Base-by-base conservation (phyloP, 2,797 vertebrate species). In the Erpetoichthys calabaricus region DNA sequence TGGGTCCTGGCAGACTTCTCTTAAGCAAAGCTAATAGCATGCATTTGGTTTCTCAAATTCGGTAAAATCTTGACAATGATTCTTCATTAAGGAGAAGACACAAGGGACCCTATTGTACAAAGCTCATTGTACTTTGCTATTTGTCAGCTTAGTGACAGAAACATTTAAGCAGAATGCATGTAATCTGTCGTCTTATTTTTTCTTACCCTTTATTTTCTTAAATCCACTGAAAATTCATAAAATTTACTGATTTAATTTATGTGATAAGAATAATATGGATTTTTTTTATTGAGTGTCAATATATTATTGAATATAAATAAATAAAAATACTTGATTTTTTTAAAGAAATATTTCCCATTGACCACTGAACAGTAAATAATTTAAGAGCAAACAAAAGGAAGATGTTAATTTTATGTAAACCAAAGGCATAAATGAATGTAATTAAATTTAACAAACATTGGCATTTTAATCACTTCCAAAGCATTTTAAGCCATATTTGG, bases 381-480 rank as follows among this genome's bases (percentile, higher is more conserved):
- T 66, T 63, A 63, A 54, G 45, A 67, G 59, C 73, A 72, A 77
- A 73, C 56, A 60, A 64, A 50, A 56, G 62, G 10, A 51, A 60
- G 56, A 61, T 57, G 61, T 63, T 63, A 62, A 54, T 7, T 62
- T 67, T 59, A 54, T 68, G 64, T 75, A 65, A 73, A 72, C 60
- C 66, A 65, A 62, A 60, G 60, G 62, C 62, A 65, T 70, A 67
- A 63, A 60, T 57, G 45, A 25, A 53, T 61, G 60, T 67, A 65
- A 67, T 70, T 69, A 65, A 66, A 59, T 68, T 53, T 62, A 70
- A 71, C 57, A 65, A 62, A 59, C 63, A 58, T 44, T 64, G 64
- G 58, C 64, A 69, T 65, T 62, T 62, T 59, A 52, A 64, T 65
- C 8, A 8, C 52, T 47, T 25, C 50, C 55, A 51, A 46, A 53